A percentile compares a stretch with the other conserved stretches of the same genome.
phyloP scores from a whole-genome alignment of 2,797 vertebrate species.

The Cirrhinus mrigala region DNA sequence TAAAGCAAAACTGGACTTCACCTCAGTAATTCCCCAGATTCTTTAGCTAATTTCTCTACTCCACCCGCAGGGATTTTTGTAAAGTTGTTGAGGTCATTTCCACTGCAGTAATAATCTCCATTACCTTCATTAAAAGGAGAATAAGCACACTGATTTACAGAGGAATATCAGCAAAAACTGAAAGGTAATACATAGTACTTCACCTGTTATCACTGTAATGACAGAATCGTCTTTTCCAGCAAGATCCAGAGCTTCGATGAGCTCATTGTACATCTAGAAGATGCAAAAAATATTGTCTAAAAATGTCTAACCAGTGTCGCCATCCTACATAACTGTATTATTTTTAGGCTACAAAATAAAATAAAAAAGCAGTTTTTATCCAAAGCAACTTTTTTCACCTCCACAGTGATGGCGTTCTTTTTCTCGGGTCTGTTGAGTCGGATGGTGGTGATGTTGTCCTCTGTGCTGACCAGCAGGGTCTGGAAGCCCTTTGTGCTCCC shows the following conservation, averaged over 20 bases:
- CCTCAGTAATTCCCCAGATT: conserved; percentile 77
- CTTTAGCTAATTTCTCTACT: conserved; percentile 72
- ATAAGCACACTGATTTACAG: not conserved
- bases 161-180: not conserved
- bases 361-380: not conserved
- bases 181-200: not conserved
- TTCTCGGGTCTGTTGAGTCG: conserved; percentile 87
- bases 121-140: conserved; percentile 74
- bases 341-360: too few species aligned
- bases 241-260: conserved; percentile 83
- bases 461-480: conserved; percentile 80
- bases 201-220: conserved; percentile 91
- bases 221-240: conserved; percentile 84
- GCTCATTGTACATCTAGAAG: conserved; percentile 89
- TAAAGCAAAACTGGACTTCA: conserved; percentile 63
- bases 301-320: too few species aligned
- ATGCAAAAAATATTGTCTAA: not conserved
- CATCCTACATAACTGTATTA: not conserved
- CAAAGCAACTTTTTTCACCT: conserved; percentile 72
- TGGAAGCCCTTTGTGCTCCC: conserved; percentile 69
- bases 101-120: conserved; percentile 92
- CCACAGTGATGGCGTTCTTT: conserved; percentile 88
- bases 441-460: conserved; percentile 90
- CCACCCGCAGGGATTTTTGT: conserved; percentile 67
- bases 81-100: conserved; percentile 92